Evolutionary conservation across 2,113 vertebrate genomes (phyloP).

Genomic region (Theristicus caerulescens): DNA sequence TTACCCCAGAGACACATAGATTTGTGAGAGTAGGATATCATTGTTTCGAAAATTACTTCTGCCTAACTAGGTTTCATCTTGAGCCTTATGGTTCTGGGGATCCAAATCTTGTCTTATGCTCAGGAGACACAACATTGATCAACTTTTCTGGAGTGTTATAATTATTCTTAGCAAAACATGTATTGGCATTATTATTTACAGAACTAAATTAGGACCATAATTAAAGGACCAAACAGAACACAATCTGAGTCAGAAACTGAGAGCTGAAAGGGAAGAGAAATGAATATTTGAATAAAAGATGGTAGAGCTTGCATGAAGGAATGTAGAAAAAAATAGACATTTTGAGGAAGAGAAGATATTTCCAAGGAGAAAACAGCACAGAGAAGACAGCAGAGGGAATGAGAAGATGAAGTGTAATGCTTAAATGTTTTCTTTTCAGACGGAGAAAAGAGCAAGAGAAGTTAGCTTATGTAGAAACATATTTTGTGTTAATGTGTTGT

Average conservation of each 20-base stretch:
- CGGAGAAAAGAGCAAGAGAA: not conserved
- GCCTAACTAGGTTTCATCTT: not conserved
- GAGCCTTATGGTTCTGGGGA: not conserved
- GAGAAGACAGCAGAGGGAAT: not conserved
- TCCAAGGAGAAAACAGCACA: not conserved
- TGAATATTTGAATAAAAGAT: not conserved
- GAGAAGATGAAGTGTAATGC: not conserved
- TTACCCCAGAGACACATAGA: not conserved
- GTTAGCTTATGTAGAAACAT: not conserved
- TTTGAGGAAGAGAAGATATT: not conserved
- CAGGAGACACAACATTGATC: not conserved
- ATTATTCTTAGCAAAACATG: not conserved
- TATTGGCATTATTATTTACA: not conserved
- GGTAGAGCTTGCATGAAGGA: not conserved
- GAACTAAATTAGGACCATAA: not conserved
- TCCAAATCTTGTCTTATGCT: not conserved
- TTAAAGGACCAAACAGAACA: not conserved
- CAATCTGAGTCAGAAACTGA: not conserved
- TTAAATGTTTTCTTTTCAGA: not conserved
- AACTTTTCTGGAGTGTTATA: not conserved
- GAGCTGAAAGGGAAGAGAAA: not conserved
- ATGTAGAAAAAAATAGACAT: not conserved
- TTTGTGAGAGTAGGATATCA: not conserved
- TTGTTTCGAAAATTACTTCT: not conserved
- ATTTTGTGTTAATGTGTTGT: not conserved